Percentiles rank a stretch among this genome's conserved stretches.
phyloP scores from a whole-genome alignment of 2,888 invertebrate species.

The Harmothoe impar region DNA sequence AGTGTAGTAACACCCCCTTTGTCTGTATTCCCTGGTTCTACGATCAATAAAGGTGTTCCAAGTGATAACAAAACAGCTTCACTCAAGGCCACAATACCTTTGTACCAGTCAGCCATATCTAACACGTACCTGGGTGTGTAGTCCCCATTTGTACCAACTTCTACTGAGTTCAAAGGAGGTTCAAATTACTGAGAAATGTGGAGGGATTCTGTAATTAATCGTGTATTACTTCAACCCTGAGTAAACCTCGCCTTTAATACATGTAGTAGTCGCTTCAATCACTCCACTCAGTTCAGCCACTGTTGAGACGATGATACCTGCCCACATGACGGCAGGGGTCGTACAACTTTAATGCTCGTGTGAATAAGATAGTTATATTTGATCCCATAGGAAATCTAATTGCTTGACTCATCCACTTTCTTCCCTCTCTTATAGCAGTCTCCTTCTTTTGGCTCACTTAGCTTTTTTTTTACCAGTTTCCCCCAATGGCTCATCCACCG shows the following conservation, averaged over 20 bases:
- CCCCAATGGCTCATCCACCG: no score
- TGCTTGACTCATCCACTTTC: neutral
- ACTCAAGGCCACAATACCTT: no score
- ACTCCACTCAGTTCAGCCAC: neutral
- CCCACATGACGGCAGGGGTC: neutral
- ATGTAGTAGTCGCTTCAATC: neutral
- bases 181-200: neutral
- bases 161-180: neutral
- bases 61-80: no score
- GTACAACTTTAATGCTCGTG: neutral
- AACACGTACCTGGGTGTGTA: no score
- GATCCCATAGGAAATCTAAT: constrained; percentile 41
- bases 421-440: neutral
- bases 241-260: neutral
- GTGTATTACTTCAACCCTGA: neutral
- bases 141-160: neutral
- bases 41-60: no score
- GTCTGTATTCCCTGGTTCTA: no score
- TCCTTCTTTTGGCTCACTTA: neutral
- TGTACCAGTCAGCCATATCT: no score
- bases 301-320: neutral
- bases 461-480: neutral
- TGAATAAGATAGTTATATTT: neutral
- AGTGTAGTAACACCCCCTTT: no score
- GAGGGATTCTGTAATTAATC: neutral